phyloP scores from a whole-genome alignment of 1,140 invertebrate genomes.

The Battus philenor region DNA sequence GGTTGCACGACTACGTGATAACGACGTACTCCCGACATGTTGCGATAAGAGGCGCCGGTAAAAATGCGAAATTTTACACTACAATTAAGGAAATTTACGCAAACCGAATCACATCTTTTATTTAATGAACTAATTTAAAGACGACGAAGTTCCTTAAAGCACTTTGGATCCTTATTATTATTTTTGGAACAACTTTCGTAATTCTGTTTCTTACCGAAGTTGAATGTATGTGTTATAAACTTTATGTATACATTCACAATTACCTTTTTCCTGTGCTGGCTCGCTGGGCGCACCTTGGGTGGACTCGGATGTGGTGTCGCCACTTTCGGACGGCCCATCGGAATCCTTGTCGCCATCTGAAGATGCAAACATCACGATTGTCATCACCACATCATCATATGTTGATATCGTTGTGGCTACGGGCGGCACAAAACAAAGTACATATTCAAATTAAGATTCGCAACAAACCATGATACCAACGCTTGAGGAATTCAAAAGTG shows the following conservation, averaged over 20 bases:
- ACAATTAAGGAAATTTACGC: background rate
- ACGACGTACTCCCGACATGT: constrained; percentile 3
- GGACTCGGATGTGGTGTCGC: constrained; percentile 71
- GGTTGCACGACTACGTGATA: constrained; percentile 10
- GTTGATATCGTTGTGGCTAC: too few relatives aligned
- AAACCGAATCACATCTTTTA: background rate
- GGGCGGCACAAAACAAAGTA: too few relatives aligned
- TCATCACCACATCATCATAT: too few relatives aligned
- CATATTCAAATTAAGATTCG: too few relatives aligned
- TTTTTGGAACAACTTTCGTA: background rate
- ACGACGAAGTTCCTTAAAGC: background rate
- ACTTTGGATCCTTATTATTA: background rate
- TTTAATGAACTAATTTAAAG: background rate
- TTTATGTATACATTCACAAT: constrained; percentile 12
- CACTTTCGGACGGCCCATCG: constrained; percentile 71
- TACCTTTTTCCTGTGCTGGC: constrained; percentile 72
- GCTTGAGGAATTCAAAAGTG: constrained; percentile 65
- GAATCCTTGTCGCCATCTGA: constrained; percentile 74
- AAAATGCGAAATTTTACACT: constrained; percentile 13
- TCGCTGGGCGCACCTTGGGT: constrained; percentile 58
- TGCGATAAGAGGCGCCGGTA: constrained; percentile 11
- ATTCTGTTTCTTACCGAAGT: too few relatives aligned
- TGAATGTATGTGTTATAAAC: too few relatives aligned
- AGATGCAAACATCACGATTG: constrained; percentile 27
- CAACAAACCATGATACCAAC: constrained; percentile 60